phyloP scores from a whole-genome alignment of 2,888 invertebrate species.

The Drosophila stalkeri region DNA sequence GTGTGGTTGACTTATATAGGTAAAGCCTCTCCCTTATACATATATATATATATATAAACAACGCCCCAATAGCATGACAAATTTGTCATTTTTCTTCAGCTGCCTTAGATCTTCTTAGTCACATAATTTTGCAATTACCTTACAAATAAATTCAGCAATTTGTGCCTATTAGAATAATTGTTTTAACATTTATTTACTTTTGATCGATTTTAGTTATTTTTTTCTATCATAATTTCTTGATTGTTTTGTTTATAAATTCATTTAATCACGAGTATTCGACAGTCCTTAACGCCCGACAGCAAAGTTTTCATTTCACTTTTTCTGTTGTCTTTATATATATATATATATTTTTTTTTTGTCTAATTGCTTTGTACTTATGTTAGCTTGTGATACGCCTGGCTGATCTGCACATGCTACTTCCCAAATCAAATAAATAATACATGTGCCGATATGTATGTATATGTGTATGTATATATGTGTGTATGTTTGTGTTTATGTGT shows the following conservation, averaged over 20 bases:
- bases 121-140: too few species aligned
- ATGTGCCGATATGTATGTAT: slow-evolving; percentile 11
- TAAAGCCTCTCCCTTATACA: too few species aligned
- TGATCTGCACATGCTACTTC: slow-evolving; percentile 55
- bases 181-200: too few species aligned
- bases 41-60: too few species aligned
- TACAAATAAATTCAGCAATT: too few species aligned
- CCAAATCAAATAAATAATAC: slow-evolving; percentile 49
- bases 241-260: neutral
- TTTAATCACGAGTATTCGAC: neutral
- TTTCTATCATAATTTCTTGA: neutral
- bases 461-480: slow-evolving; percentile 7
- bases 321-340: slow-evolving; percentile 2
- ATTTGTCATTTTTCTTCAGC: neutral
- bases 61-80: neutral
- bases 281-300: neutral
- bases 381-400: slow-evolving; percentile 41
- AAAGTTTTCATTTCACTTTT: neutral
- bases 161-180: too few species aligned
- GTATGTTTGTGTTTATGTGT: slow-evolving; percentile 4
- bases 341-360: slow-evolving; percentile 1
- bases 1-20: neutral
- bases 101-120: too few species aligned
- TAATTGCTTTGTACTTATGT: slow-evolving; percentile 60
- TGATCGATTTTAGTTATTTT: too few species aligned